These are phyloP conservation scores for Cheilosia soror DNA, from an alignment of 2,888 invertebrate genomes.

Conservation along the genomic window DNA sequence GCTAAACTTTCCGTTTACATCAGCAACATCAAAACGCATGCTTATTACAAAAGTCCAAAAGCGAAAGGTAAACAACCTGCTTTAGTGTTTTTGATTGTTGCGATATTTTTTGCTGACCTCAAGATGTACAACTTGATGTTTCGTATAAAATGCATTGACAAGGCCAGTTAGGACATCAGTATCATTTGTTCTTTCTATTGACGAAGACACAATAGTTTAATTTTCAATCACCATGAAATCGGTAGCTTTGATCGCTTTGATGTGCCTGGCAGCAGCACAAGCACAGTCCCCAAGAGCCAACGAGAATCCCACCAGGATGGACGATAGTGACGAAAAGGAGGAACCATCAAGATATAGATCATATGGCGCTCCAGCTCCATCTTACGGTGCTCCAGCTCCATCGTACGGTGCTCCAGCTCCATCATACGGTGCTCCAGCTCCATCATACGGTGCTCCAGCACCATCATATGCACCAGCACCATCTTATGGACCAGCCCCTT, in stretches of 20 bases:
- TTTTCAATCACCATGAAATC: constrained; percentile 49
- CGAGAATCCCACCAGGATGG: constrained; percentile 39
- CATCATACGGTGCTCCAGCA: constrained; percentile 61
- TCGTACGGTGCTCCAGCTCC: constrained; percentile 35
- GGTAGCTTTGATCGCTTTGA: constrained; percentile 54
- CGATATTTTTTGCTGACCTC: constrained; percentile 59
- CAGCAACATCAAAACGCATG: constrained; percentile 32
- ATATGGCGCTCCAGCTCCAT: constrained; percentile 48
- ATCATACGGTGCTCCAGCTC: constrained; percentile 43
- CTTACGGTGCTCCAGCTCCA: constrained; percentile 17
- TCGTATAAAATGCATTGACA: constrained; percentile 63
- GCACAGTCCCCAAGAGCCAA: constrained; percentile 34
- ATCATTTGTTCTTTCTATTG: constrained; percentile 13
- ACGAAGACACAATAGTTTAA: neutral
- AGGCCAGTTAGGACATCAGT: constrained; percentile 70
- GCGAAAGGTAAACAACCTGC: constrained; percentile 23
- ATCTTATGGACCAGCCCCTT: constrained; percentile 37
- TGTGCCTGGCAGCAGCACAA: constrained; percentile 40
- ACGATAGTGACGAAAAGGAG: constrained; percentile 18
- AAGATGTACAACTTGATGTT: constrained; percentile 27
- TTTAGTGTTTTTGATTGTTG: too few species aligned
- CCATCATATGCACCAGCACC: constrained; percentile 55
- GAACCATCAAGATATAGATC: constrained; percentile 45
- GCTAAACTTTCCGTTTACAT: constrained; percentile 4
- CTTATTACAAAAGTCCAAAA: neutral